Percentiles rank a stretch among this genome's conserved stretches.
Evolutionary conservation across 1,140 invertebrate genomes (phyloP).

Genomic region (Drosophila fuyamai): DNA sequence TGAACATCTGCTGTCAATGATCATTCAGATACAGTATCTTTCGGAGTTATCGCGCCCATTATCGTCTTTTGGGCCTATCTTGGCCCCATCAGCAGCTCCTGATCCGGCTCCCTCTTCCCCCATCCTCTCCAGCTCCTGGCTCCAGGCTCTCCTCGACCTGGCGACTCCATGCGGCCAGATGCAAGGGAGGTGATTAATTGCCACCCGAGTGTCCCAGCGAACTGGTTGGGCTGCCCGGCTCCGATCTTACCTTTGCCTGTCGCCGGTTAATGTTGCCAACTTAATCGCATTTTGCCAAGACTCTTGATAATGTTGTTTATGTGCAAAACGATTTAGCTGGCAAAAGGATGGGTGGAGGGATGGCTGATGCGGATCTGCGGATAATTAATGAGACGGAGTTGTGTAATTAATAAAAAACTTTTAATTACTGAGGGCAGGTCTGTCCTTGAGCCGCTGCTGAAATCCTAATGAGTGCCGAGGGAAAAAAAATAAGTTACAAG

Average conservation of each 20-base stretch:
- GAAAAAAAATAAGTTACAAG: constrained; percentile 48
- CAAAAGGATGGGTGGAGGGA: constrained; percentile 1
- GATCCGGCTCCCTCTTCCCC: constrained; percentile 14
- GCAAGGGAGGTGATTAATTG: constrained; percentile 58
- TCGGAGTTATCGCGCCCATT: constrained; percentile 39
- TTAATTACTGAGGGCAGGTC: constrained; percentile 59
- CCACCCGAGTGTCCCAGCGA: constrained; percentile 42
- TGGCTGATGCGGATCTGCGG: constrained; percentile 9
- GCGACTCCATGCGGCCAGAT: constrained; percentile 44
- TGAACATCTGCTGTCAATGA: constrained; percentile 34
- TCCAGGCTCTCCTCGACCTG: constrained; percentile 3
- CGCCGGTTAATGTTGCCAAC: constrained; percentile 78
- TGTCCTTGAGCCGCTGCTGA: constrained; percentile 57
- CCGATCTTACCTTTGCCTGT: constrained; percentile 32
- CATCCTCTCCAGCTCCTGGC: constrained; percentile 1
- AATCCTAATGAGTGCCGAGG: constrained; percentile 63
- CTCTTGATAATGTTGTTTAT: constrained; percentile 79
- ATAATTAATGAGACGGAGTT: constrained; percentile 71
- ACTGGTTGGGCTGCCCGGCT: constrained; percentile 22
- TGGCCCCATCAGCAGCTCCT: constrained; percentile 44
- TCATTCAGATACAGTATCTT: constrained; percentile 27
- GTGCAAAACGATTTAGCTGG: constrained; percentile 73
- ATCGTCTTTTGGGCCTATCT: constrained; percentile 44
- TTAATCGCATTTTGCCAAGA: constrained; percentile 77
- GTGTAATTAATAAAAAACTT: constrained; percentile 77